Base-by-base conservation (phyloP, 37 sponge, comb jelly and placozoan species). In the Axinella damicornis region DNA sequence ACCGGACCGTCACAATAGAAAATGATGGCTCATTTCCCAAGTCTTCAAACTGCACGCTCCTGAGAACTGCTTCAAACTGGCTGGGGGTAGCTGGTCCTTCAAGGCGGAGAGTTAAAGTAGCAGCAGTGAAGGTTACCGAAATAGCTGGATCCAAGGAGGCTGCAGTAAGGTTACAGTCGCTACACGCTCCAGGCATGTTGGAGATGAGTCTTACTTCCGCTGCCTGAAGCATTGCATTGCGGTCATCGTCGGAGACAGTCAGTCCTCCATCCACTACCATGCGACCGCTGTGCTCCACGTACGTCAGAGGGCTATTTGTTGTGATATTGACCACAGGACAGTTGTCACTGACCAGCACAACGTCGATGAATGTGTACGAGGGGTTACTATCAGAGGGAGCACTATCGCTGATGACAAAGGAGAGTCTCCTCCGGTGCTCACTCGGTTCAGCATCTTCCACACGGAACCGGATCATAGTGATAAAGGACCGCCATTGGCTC, bases 391-490 rank as follows among this genome's bases (percentile, higher is more conserved):
- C 38, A 57, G 63, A 28, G n/a, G 27, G 36, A 0, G 54, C 54
- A 20, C 69, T 55, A 39, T 89, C 94, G 70, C 57, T 61, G 27
- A 93, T 89, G 0, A 71, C 62, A 57, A 85, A 86, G 16, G 83
- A 54, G 15, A 93, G 28, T 33, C 57, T n/a, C 31, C 94, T 56
- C 17, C 83, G 76, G 74, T 93, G 90, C 24, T 83, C 84, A 73
- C 90, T 89, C 2, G 94, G 94, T 58, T 93, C 94, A 28, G 71
- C 62, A 52, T 93, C 66, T 33, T 56, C 53, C 2, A 93, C 74
- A 6, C 76, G 68, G 69, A 93, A 93, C 9, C 73, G 35, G 22
- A 82, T 40, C 74, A 73, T 86, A 13, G 71, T 70, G 58, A 93
- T 60, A 39, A 83, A 83, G 15, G 69, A 33, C 40, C 70, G 40